These are phyloP conservation scores for Heteromurus nitidus DNA, from an alignment of 2,888 invertebrate genomes.

Conservation along the genomic window DNA sequence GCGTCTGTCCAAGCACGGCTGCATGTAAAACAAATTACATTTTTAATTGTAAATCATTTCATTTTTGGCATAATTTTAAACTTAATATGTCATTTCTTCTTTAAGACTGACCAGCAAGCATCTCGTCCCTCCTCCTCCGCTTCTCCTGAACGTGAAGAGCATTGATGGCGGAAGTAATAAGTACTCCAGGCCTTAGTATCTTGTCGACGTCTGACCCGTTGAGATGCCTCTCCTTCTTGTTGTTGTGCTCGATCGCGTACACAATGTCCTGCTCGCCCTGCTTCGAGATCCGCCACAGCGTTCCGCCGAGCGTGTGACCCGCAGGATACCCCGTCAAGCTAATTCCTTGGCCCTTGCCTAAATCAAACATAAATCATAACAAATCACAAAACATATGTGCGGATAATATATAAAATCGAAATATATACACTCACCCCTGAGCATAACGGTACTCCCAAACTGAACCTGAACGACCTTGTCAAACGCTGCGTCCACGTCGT, in stretches of 20 bases:
- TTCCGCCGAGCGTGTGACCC: slow-evolving; percentile 80
- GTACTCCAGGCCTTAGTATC: slow-evolving; percentile 78
- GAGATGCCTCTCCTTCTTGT: slow-evolving; percentile 80
- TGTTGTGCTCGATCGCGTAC: slow-evolving; percentile 81
- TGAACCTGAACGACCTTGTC: slow-evolving; percentile 74
- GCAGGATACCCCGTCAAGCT: slow-evolving; percentile 79
- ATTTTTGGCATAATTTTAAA: too few relatives aligned
- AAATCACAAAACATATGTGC: neutral
- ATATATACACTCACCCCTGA: slow-evolving; percentile 11
- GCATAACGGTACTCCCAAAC: neutral
- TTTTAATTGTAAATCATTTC: too few relatives aligned
- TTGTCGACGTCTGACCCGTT: slow-evolving; percentile 78
- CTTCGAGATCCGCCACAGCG: slow-evolving; percentile 80
- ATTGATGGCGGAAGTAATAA: slow-evolving; percentile 80
- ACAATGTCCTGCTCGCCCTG: slow-evolving; percentile 80
- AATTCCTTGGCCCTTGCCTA: slow-evolving; percentile 79
- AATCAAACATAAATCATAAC: neutral
- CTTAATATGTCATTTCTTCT: too few relatives aligned
- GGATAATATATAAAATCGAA: too few relatives aligned
- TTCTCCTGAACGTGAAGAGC: slow-evolving; percentile 77
- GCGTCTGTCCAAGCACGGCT: slow-evolving; percentile 78
- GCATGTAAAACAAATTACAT: slow-evolving; percentile 42
- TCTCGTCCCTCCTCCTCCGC: slow-evolving; percentile 78
- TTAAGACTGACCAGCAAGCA: slow-evolving; percentile 76
- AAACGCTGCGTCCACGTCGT: slow-evolving; percentile 80